Evolutionary conservation across 1,140 invertebrate genomes (phyloP).

Genomic region (Tribolium castaneum): DNA sequence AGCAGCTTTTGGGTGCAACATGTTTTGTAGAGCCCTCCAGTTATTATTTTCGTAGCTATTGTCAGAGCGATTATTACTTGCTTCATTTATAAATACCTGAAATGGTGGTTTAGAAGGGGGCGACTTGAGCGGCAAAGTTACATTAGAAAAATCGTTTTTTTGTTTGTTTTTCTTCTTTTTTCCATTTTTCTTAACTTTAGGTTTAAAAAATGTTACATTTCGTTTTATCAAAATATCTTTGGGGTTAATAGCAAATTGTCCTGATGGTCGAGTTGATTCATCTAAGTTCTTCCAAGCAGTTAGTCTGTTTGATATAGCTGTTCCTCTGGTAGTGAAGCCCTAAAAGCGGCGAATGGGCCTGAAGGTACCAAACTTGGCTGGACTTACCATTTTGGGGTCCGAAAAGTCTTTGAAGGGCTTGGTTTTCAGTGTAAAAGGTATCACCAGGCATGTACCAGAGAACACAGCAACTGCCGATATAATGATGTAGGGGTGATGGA

Average conservation of each 20-base stretch:
- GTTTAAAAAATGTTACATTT: slow-evolving; percentile 60
- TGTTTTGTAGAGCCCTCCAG: slow-evolving; percentile 43
- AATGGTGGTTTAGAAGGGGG: not conserved
- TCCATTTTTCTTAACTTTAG: slow-evolving; percentile 66
- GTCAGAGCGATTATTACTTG: slow-evolving; percentile 43
- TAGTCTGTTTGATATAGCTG: slow-evolving; percentile 78
- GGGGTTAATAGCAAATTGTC: slow-evolving; percentile 79
- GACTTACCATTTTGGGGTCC: slow-evolving; percentile 61
- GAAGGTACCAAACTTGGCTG: not conserved
- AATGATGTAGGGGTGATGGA: slow-evolving; percentile 59
- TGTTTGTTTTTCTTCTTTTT: slow-evolving; percentile 62
- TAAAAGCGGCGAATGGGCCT: slow-evolving; percentile 43
- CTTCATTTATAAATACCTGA: slow-evolving; percentile 44
- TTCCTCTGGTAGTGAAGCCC: slow-evolving; percentile 92
- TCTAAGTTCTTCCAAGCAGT: slow-evolving; percentile 87
- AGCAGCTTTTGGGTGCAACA: slow-evolving; percentile 39
- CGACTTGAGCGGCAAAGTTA: not conserved
- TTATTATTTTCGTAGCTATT: slow-evolving; percentile 45
- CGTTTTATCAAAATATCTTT: slow-evolving; percentile 67
- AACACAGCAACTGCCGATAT: slow-evolving; percentile 56
- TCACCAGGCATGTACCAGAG: slow-evolving; percentile 57
- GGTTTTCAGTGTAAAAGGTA: slow-evolving; percentile 58
- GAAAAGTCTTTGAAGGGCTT: slow-evolving; percentile 57
- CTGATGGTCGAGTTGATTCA: slow-evolving; percentile 76
- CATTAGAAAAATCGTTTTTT: slow-evolving; percentile 59